A percentile compares a stretch with the other conserved stretches of the same genome.
phyloP scores from a whole-genome alignment of 2,888 invertebrate species.

The Creontiades dilutus region DNA sequence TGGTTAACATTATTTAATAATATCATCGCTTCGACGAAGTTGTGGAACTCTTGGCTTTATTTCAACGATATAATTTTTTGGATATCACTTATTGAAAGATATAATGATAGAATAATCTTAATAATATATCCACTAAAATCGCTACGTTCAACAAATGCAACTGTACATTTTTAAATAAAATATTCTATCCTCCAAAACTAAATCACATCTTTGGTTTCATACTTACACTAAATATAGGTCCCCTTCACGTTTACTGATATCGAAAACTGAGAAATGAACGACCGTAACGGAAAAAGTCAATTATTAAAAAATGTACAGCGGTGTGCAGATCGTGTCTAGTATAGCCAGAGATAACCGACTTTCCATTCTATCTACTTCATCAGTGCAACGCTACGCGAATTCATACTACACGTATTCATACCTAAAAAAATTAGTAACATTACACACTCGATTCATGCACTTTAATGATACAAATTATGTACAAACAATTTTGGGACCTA shows the following conservation, averaged over 20 bases:
- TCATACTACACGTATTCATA: constrained; percentile 8
- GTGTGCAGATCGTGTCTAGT: constrained; percentile 19
- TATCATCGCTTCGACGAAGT: constrained; percentile 19
- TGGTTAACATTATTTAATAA: neutral
- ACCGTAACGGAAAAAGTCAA: neutral
- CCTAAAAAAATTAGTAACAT: neutral
- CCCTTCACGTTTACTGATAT: constrained; percentile 13
- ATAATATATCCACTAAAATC: constrained; percentile 5
- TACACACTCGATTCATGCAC: constrained; percentile 18
- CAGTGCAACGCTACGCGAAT: constrained; percentile 40
- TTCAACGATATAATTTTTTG: neutral
- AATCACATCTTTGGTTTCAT: constrained; percentile 53
- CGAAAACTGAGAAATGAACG: constrained; percentile 22
- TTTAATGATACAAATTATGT: constrained; percentile 1
- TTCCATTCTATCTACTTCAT: constrained; percentile 15
- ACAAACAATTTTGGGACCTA: constrained; percentile 68
- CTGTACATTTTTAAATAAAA: constrained; percentile 68
- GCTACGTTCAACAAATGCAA: constrained; percentile 35
- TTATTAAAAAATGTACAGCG: constrained; percentile 40
- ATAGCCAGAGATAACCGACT: neutral
- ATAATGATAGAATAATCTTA: neutral
- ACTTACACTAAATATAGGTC: constrained; percentile 67
- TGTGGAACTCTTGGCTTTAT: constrained; percentile 1
- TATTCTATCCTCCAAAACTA: constrained; percentile 63
- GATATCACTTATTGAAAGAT: constrained; percentile 41